A percentile compares a stretch with the other conserved stretches of the same genome.
Evolutionary conservation across 2,888 invertebrate species (phyloP).

Genomic region (Gastrophysa polygoni): DNA sequence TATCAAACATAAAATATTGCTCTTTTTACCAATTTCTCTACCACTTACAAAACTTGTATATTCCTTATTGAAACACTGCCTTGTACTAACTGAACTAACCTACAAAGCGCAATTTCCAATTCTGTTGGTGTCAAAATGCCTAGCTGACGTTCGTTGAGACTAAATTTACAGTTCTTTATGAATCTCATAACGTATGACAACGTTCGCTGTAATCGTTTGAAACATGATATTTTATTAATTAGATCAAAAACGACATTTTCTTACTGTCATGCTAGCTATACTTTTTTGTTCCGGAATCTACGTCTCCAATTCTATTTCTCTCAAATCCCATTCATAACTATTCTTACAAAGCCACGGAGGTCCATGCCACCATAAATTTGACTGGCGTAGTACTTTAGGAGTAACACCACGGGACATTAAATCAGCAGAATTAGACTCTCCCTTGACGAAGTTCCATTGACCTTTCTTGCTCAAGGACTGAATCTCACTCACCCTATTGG

Average conservation of each 20-base stretch:
- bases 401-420: background rate
- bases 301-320: background rate
- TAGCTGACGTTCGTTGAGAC: background rate
- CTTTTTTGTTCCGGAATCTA: background rate
- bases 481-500: background rate
- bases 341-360: background rate
- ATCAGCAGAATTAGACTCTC: background rate
- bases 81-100: background rate
- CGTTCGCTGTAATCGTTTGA: background rate
- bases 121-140: background rate
- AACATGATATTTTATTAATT: background rate
- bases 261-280: background rate
- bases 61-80: background rate
- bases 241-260: background rate
- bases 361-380: background rate
- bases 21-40: background rate
- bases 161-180: background rate
- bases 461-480: background rate
- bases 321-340: background rate
- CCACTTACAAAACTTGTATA: background rate
- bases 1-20: background rate
- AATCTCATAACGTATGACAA: conserved; percentile 2
- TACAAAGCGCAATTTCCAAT: background rate
- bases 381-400: background rate
- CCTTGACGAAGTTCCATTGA: too few species aligned